Evolutionary conservation across 2,888 invertebrate genomes (phyloP).

Genomic region (Lepas anatifera): DNA sequence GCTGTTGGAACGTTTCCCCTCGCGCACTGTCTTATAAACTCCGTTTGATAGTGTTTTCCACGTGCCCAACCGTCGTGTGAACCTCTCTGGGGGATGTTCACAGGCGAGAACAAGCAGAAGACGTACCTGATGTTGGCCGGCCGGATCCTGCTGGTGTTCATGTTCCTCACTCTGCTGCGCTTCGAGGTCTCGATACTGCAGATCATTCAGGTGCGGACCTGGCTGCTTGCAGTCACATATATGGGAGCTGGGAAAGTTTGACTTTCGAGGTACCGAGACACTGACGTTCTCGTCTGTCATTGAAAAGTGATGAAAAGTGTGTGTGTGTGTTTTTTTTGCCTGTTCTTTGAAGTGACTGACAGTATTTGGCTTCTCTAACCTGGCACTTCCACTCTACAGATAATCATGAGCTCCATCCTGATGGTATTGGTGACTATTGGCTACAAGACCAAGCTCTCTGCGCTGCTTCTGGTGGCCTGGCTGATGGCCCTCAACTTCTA

Average conservation of each 20-base stretch:
- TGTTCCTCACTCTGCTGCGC: slow-evolving; percentile 93
- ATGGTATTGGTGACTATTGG: slow-evolving; percentile 95
- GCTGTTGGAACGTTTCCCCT: no score
- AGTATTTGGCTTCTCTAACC: background rate
- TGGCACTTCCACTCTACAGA: slow-evolving; percentile 42
- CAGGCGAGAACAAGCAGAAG: slow-evolving; percentile 86
- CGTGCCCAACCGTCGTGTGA: no score
- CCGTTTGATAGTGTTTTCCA: no score
- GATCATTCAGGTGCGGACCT: slow-evolving; percentile 36
- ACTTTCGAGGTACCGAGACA: no score
- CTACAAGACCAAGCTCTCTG: slow-evolving; percentile 96
- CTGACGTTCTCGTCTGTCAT: no score
- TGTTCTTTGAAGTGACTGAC: background rate
- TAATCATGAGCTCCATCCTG: slow-evolving; percentile 80
- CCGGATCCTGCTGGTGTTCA: slow-evolving; percentile 87
- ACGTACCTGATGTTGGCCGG: slow-evolving; percentile 83
- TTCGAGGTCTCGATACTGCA: slow-evolving; percentile 84
- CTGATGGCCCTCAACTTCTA: slow-evolving; percentile 84
- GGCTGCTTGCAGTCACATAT: no score
- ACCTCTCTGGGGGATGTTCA: background rate
- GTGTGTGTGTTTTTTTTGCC: no score
- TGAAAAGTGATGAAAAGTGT: no score
- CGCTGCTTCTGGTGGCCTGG: slow-evolving; percentile 80
- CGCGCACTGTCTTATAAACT: no score
- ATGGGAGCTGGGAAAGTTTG: no score